Conservation (phyloP, 2,888 invertebrate species). For the Sarcophaga caerulescens region DNA sequence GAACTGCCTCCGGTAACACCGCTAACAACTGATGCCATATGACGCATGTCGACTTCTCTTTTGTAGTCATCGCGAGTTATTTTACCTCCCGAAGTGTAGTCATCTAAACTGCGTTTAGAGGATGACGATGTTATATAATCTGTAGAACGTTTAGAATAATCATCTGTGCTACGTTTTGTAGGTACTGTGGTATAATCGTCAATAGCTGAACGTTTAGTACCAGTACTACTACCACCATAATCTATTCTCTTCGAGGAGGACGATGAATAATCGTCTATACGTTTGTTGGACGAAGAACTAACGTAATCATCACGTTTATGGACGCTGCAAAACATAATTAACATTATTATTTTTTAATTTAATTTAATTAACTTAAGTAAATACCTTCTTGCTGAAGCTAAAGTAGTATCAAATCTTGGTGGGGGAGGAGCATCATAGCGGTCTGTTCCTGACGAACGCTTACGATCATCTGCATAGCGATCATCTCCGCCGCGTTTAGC, state of each 20-base stretch:
- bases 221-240: slow-evolving; percentile 69
- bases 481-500: slow-evolving; percentile 79
- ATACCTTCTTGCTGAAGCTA: slow-evolving; percentile 78
- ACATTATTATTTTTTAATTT: background rate
- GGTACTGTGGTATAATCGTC: slow-evolving; percentile 76
- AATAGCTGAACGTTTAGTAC: slow-evolving; percentile 75
- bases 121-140: slow-evolving; percentile 75
- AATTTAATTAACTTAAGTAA: background rate
- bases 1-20: slow-evolving; percentile 72
- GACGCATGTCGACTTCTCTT: slow-evolving; percentile 80
- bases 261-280: slow-evolving; percentile 76
- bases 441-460: slow-evolving; percentile 75
- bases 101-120: slow-evolving; percentile 75
- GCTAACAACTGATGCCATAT: slow-evolving; percentile 71
- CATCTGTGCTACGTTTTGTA: slow-evolving; percentile 74
- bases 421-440: slow-evolving; percentile 81
- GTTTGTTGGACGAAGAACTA: slow-evolving; percentile 75
- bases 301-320: slow-evolving; percentile 80
- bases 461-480: slow-evolving; percentile 79
- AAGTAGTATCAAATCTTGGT: slow-evolving; percentile 80
- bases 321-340: background rate
- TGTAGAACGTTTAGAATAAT: slow-evolving; percentile 70
- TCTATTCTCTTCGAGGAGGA: slow-evolving; percentile 75
- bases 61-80: slow-evolving; percentile 75
- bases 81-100: slow-evolving; percentile 72